Evolutionary conservation across 2,888 invertebrate genomes (phyloP), one percentile per base, ranked within the genome.

Genomic region (Aethes cnicana): DNA sequence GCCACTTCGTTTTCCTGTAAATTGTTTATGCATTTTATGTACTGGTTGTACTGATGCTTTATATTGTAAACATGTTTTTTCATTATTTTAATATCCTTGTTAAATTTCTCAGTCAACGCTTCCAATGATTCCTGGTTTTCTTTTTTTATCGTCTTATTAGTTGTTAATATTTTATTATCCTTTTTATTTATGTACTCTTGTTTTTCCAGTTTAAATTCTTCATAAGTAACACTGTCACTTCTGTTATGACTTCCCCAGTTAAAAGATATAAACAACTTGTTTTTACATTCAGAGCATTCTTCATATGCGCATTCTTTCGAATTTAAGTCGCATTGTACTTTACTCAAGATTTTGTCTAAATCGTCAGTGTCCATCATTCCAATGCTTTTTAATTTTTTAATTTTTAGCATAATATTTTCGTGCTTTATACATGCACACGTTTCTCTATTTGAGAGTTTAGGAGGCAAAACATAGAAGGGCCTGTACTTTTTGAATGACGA

Each of bases 341-440:
- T 11, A 8, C n/a, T 9, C 7, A 36, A 11, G 4, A 21, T 20
- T 6, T 36, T 11, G 21, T 36, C 12, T 9, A 36, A 6, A 36
- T 36, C 21, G 8, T 18, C 18, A 9, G 20, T 36, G 8, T 36
- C 12, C n/a, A 36, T 18, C 7, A 36, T 11, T 20, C 36, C 36
- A 18, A 36, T 12, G 7, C n/a, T 8, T 6, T 20, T 20, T 11
- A 21, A 20, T 18, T 9, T 36, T 4, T 36, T 17, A 20, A 9
- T 20, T 20, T 9, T 36, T 6, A 11, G 4, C 7, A 26, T 8
- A 7, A 52, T 8, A 41, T 62, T 62, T 21, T 43, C 25, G 48
- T 63, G 59, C 36, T 58, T 63, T 42, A 48, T 48, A 39, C 62
- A 61, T 3, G 48, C 53, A 53, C 62, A 62, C 18, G 59, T 62